phyloP scores from a whole-genome alignment of 2,113 vertebrate genomes.

The Indri indri region DNA sequence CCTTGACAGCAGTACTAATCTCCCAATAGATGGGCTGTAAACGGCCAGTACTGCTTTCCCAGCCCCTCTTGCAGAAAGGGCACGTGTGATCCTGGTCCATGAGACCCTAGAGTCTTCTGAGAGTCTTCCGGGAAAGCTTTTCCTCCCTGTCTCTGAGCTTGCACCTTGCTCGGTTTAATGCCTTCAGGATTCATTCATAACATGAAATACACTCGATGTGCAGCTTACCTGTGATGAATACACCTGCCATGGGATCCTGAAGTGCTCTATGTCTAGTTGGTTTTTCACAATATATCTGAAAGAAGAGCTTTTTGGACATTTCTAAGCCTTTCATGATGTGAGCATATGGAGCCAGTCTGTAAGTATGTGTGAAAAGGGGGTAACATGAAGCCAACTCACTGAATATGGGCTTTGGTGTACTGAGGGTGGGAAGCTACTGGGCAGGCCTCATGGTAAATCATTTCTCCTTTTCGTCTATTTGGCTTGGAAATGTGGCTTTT shows the following conservation, averaged over 20 bases:
- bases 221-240: slow-evolving; percentile 26
- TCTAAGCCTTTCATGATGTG: not conserved
- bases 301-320: slow-evolving; percentile 19
- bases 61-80: not conserved
- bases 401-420: slow-evolving; percentile 52
- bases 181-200: slow-evolving; percentile 1
- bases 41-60: not conserved
- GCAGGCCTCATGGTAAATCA: not conserved
- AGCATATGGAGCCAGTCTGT: accelerated
- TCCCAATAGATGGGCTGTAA: not conserved
- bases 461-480: not conserved
- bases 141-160: not conserved
- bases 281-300: slow-evolving; percentile 15
- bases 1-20: not conserved
- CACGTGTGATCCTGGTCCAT: not conserved
- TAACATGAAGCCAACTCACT: not conserved
- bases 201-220: not conserved
- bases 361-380: not conserved
- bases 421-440: not conserved
- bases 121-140: not conserved
- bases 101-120: not conserved
- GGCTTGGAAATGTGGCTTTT: not conserved
- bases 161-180: slow-evolving; percentile 7
- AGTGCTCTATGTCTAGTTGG: slow-evolving; percentile 35
- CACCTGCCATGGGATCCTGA: not conserved